Evolutionary conservation across 2,113 vertebrate species (phyloP).

Genomic region (Lophura nycthemera): DNA sequence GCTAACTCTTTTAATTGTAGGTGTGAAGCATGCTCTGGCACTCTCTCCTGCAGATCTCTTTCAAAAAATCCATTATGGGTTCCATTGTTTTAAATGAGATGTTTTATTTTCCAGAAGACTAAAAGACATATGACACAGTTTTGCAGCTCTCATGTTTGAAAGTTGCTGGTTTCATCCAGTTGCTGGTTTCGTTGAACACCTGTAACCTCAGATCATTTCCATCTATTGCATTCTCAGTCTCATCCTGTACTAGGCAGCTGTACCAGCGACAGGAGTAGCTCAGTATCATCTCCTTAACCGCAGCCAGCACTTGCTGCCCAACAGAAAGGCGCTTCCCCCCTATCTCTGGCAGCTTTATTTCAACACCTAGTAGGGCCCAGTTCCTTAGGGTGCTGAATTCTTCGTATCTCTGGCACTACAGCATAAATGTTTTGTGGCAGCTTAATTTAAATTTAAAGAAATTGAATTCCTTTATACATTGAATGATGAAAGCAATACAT

Average conservation of each 20-base stretch:
- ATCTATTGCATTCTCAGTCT: not conserved
- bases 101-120: not conserved
- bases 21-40: not conserved
- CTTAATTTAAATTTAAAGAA: not conserved
- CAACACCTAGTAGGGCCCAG: not conserved
- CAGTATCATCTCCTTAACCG: not conserved
- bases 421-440: not conserved
- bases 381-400: not conserved
- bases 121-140: fast-evolving
- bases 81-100: not conserved
- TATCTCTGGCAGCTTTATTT: not conserved
- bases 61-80: not conserved
- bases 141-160: not conserved
- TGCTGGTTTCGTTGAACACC: not conserved
- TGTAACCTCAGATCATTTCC: not conserved
- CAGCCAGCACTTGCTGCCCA: not conserved
- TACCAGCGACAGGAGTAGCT: not conserved
- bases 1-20: not conserved
- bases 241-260: not conserved
- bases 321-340: not conserved
- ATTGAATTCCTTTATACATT: not conserved
- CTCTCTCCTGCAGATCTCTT: not conserved
- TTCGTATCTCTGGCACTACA: not conserved
- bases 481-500: not conserved
- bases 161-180: not conserved